Conservation (phyloP, 1,140 invertebrate genomes). For the Drosophila murphyi region DNA sequence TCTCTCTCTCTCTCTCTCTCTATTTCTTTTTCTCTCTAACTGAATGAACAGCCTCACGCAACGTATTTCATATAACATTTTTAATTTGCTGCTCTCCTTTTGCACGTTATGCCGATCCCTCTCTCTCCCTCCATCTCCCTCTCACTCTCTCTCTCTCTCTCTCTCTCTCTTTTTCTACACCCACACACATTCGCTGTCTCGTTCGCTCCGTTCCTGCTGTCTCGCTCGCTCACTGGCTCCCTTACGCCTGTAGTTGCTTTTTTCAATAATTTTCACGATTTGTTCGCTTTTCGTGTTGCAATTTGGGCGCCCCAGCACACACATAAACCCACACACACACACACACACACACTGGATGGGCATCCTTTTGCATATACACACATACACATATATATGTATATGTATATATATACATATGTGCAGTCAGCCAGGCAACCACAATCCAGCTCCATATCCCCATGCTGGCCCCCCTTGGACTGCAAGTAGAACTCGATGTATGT, state of each 20-base stretch:
- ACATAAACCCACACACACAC: slow-evolving; percentile 37
- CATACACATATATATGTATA: neutral
- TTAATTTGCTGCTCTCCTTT: slow-evolving; percentile 66
- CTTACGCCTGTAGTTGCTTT: slow-evolving; percentile 33
- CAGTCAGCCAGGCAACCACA: slow-evolving; percentile 45
- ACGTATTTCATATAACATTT: slow-evolving; percentile 60
- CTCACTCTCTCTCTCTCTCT: slow-evolving; percentile 22
- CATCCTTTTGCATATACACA: slow-evolving; percentile 43
- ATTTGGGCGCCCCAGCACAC: slow-evolving; percentile 49
- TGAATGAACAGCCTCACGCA: slow-evolving; percentile 28
- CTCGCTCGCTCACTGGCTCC: slow-evolving; percentile 21
- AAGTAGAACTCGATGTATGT: slow-evolving; percentile 66
- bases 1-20: neutral
- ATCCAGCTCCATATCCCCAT: slow-evolving; percentile 7
- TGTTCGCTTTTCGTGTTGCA: slow-evolving; percentile 75
- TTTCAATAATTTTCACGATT: slow-evolving; percentile 78
- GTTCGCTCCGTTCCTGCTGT: slow-evolving; percentile 1
- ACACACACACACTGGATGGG: slow-evolving; percentile 5
- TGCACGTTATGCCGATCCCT: slow-evolving; percentile 34
- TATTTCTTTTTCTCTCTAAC: neutral
- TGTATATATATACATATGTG: slow-evolving; percentile 13
- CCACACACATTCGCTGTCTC: slow-evolving; percentile 1
- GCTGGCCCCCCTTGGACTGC: slow-evolving; percentile 35
- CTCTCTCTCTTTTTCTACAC: slow-evolving; percentile 8
- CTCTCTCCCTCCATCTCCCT: slow-evolving; percentile 12